Conservation (phyloP, 2,113 vertebrate species). For the Entelurus aequoreus region DNA sequence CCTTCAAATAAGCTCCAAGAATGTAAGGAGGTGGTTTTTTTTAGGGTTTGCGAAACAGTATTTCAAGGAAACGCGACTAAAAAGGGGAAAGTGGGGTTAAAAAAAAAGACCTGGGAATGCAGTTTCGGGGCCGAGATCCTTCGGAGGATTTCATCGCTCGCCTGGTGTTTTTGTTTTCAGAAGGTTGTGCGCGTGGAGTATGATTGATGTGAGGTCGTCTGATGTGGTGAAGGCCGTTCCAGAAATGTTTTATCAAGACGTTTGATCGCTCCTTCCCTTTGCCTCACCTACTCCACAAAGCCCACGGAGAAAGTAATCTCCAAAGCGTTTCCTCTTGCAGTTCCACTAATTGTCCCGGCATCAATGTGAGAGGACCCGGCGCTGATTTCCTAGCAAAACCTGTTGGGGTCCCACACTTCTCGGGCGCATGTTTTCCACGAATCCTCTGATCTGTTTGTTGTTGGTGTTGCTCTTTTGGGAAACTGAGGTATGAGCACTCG, state of each 20-base stretch:
- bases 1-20: slow-evolving; percentile 46
- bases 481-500: too few relatives aligned
- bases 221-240: slow-evolving; percentile 26
- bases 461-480: too few relatives aligned
- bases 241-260: slow-evolving; percentile 38
- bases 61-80: slow-evolving; percentile 30
- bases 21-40: slow-evolving; percentile 52
- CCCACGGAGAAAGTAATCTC: slow-evolving; percentile 35
- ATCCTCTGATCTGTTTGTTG: too few relatives aligned
- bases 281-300: slow-evolving; percentile 31
- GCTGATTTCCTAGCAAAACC: slow-evolving; percentile 54
- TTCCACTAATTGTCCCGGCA: slow-evolving; percentile 83
- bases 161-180: too few relatives aligned
- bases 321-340: slow-evolving; percentile 75
- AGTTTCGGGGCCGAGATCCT: neutral
- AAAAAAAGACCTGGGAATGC: slow-evolving; percentile 28
- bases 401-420: neutral
- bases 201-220: slow-evolving; percentile 31
- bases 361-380: slow-evolving; percentile 70
- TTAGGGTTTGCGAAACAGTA: slow-evolving; percentile 58
- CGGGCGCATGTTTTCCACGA: neutral
- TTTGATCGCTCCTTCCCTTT: slow-evolving; percentile 40
- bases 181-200: slow-evolving; percentile 1
- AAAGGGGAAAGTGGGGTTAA: slow-evolving; percentile 1
- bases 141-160: too few relatives aligned